Base-by-base conservation (phyloP, 92 coral and sea anemone species). In the Phenganax subtilis region DNA sequence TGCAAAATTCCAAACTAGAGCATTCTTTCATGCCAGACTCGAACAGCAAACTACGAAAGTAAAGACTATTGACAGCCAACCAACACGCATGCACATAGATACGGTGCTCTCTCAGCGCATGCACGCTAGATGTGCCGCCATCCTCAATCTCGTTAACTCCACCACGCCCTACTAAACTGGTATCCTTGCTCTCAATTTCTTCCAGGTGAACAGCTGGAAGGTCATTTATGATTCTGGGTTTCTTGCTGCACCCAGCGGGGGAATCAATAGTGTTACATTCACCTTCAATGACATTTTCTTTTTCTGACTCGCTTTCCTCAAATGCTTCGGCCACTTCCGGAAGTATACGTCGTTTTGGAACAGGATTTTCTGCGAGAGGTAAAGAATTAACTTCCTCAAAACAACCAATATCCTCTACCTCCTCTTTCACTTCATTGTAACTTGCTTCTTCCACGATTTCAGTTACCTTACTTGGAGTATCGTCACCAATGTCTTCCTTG, bases 41-140 rank as follows among this genome's bases (percentile, higher is more conserved):
- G 47, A 68, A 68, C 73, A 68, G 16, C 51, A 68, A 17, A 29
- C 73, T 68, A 29, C 73, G 73, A 37, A 68, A 68, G 16, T 68
- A 68, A 29, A 51, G 31, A 11, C 73, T 68, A 53, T 68, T 68
- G 53, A 68, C 52, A 0, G 73, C 73, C 73, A 68, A 68, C 73
- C 53, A 68, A 12, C 53, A 29, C 0, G 73, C 73, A 14, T 68
- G 73, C 73, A 68, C 67, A 25, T 17, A 76, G 12, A 76, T 14
- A 11, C 70, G 69, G 44, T 59, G 81, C 56, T 76, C 81, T 28
- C 81, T 27, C 15, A 76, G 12, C 81, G 58, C 81, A 56, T 15
- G 55, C 64, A 60, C 71, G 27, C 6, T 69, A 60, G 31, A 14
- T 25, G 69, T 56, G 4, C 67, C 61, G 6, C 25, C 70, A 57